Conservation (phyloP, 2,888 invertebrate species). For the Branchinecta sandiegonensis region DNA sequence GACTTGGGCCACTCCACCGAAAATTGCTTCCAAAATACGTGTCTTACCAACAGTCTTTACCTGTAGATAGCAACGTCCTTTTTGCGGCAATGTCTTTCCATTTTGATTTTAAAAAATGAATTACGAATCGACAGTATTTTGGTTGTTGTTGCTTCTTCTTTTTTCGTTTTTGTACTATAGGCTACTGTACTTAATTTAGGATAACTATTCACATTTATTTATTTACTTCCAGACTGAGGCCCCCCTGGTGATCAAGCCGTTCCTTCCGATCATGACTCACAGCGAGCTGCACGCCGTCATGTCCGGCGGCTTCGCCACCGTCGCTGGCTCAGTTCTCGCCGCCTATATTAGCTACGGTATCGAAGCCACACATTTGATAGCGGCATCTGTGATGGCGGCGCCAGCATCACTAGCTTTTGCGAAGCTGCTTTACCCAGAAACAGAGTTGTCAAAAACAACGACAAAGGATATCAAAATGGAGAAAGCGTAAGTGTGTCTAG, state of each 20-base stretch:
- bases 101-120: too few relatives aligned
- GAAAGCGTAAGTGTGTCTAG: constrained; percentile 43
- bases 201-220: too few relatives aligned
- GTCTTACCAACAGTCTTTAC: too few relatives aligned
- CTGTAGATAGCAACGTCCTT: too few relatives aligned
- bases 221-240: constrained; percentile 59
- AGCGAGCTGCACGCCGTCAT: constrained; percentile 88
- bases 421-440: constrained; percentile 84
- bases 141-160: too few relatives aligned
- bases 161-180: too few relatives aligned
- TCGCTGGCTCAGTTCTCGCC: constrained; percentile 79
- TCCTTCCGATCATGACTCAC: constrained; percentile 61
- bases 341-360: constrained; percentile 85
- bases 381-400: constrained; percentile 90
- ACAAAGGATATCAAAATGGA: constrained; percentile 57
- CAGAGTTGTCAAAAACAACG: constrained; percentile 57
- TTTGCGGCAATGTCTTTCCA: too few relatives aligned
- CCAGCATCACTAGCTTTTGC: constrained; percentile 79
- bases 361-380: constrained; percentile 68
- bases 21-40: too few relatives aligned
- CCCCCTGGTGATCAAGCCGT: constrained; percentile 72
- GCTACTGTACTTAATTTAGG: too few relatives aligned
- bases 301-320: constrained; percentile 87
- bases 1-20: too few relatives aligned
- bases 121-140: too few relatives aligned